Conservation (phyloP, 2,797 vertebrate species). For the Galaxias olidus region DNA sequence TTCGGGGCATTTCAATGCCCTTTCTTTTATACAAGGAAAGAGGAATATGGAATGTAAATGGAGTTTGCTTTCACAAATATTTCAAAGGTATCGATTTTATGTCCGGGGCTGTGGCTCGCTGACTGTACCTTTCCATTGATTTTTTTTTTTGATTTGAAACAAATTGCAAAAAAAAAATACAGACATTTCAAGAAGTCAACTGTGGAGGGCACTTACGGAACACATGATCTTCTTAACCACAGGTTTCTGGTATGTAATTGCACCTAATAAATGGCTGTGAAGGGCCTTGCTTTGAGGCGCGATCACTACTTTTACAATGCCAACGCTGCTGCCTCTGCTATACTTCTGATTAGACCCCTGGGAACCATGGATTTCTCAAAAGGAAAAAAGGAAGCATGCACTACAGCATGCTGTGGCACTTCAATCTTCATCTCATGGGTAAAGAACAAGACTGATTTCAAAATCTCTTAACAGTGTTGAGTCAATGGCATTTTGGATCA, state of each 20-base stretch:
- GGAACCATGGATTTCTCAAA: not conserved
- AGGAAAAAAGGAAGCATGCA: not conserved
- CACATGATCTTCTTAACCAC: slow-evolving; percentile 5
- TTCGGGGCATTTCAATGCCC: not conserved
- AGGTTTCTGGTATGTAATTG: slow-evolving; percentile 40
- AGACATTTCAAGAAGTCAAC: not conserved
- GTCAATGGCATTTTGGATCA: too few species aligned
- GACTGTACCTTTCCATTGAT: slow-evolving; percentile 8
- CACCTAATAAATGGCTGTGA: slow-evolving; percentile 66
- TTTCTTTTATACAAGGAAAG: not conserved
- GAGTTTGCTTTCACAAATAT: not conserved
- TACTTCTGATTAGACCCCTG: slow-evolving; percentile 2
- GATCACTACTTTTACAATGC: slow-evolving; percentile 27
- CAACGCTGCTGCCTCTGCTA: slow-evolving; percentile 4
- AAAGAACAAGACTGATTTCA: slow-evolving; percentile 15
- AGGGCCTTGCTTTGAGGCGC: slow-evolving; percentile 45
- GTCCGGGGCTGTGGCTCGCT: slow-evolving; percentile 9
- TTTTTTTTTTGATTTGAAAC: slow-evolving; percentile 10
- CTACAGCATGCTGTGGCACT: not conserved
- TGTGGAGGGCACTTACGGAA: slow-evolving; percentile 1
- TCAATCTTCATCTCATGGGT: not conserved
- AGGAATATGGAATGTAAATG: not conserved
- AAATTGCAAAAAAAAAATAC: slow-evolving; percentile 14
- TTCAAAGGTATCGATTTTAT: slow-evolving; percentile 9
- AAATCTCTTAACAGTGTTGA: too few species aligned